These are phyloP conservation scores for Luperina nickerlii DNA, from an alignment of 2,888 invertebrate genomes.

Conservation along the genomic window DNA sequence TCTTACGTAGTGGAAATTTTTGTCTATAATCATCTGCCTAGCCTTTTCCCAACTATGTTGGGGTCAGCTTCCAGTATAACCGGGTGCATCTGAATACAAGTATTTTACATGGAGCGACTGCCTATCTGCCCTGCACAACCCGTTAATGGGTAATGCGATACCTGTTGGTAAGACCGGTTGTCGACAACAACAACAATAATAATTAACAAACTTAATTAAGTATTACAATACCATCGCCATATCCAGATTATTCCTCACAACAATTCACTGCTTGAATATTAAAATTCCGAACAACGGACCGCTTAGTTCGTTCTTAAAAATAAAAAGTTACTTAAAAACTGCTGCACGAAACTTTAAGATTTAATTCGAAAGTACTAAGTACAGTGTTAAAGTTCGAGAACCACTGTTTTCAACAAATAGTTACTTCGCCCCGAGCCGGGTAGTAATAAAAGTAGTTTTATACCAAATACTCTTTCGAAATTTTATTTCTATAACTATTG, in stretches of 20 bases:
- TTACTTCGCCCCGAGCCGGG: slow-evolving; percentile 11
- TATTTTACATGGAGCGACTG: not conserved
- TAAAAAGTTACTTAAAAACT: slow-evolving; percentile 13
- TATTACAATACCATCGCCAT: not conserved
- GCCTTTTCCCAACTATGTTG: not conserved
- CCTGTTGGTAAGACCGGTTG: not conserved
- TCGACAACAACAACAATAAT: too few species aligned
- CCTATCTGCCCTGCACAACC: too few species aligned
- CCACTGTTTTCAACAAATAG: slow-evolving; percentile 45
- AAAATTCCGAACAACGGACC: not conserved
- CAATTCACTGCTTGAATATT: not conserved
- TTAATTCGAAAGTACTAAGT: slow-evolving; percentile 37
- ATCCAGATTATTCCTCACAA: not conserved
- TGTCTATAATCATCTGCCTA: not conserved
- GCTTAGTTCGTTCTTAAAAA: too few species aligned
- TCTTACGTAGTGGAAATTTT: not conserved
- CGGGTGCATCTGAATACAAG: not conserved
- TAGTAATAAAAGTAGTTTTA: slow-evolving; percentile 43
- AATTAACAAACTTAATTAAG: too few species aligned
- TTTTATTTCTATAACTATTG: slow-evolving; percentile 27
- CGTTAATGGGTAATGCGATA: too few species aligned
- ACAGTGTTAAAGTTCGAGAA: slow-evolving; percentile 38
- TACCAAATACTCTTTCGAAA: slow-evolving; percentile 7
- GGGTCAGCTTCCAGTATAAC: not conserved
- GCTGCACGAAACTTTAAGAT: slow-evolving; percentile 24